Evolutionary conservation across 2,113 vertebrate genomes (phyloP).

Genomic region (Tapirus terrestris): DNA sequence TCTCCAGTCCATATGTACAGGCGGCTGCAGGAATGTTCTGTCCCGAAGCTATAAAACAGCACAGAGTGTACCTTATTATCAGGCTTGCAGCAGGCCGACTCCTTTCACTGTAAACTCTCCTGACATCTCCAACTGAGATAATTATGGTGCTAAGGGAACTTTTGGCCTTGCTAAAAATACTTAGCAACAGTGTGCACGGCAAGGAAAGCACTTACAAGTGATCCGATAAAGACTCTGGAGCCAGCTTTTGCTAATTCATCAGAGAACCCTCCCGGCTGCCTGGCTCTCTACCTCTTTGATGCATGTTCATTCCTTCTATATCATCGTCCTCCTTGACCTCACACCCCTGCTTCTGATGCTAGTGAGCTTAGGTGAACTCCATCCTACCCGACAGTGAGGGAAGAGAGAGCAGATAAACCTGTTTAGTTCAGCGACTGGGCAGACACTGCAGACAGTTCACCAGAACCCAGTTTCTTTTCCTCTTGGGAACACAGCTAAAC

Average conservation of each 20-base stretch:
- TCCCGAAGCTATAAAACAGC: not conserved
- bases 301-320: fast-evolving
- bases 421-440: not conserved
- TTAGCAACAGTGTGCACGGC: not conserved
- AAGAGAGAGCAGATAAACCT: not conserved
- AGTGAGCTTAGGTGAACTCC: fast-evolving
- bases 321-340: fast-evolving
- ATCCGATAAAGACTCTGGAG: not conserved
- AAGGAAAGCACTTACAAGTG: not conserved
- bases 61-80: not conserved
- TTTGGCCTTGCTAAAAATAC: constrained; percentile 76
- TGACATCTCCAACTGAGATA: constrained; percentile 61
- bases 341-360: not conserved
- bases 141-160: constrained; percentile 56
- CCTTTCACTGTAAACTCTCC: constrained; percentile 52
- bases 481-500: not conserved
- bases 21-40: fast-evolving
- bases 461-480: not conserved
- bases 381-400: not conserved
- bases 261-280: not conserved
- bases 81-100: not conserved
- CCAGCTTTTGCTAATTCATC: fast-evolving
- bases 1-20: not conserved
- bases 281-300: fast-evolving
- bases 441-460: fast-evolving